Conservation (phyloP, 1,140 invertebrate genomes). For the Tigriopus japonicus region DNA sequence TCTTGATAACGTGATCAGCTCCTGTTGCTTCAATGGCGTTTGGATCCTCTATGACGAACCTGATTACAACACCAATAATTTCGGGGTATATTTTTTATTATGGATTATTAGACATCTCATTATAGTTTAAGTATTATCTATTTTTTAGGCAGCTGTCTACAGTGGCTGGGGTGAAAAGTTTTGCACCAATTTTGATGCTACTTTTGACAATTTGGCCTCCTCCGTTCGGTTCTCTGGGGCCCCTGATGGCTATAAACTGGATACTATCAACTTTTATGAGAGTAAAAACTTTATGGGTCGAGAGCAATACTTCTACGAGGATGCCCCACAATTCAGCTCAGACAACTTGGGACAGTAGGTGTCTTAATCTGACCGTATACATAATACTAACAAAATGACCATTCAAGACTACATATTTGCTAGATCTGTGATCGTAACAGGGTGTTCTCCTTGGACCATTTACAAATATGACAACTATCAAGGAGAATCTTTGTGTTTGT, state of each 20-base stretch:
- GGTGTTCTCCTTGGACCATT: not conserved
- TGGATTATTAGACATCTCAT: too few species aligned
- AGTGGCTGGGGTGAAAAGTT: not conserved
- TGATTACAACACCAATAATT: not conserved
- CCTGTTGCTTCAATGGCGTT: not conserved
- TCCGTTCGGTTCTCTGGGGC: not conserved
- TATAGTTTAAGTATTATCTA: not conserved
- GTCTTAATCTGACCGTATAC: too few species aligned
- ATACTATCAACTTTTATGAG: not conserved
- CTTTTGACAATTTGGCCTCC: not conserved
- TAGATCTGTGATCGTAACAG: not conserved
- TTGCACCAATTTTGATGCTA: not conserved
- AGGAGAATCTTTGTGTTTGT: not conserved
- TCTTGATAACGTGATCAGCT: not conserved
- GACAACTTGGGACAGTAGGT: not conserved
- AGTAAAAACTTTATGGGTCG: not conserved
- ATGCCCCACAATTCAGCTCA: not conserved
- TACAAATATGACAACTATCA: not conserved
- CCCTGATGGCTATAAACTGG: not conserved
- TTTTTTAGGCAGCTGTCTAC: not conserved
- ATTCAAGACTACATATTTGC: too few species aligned
- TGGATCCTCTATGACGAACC: not conserved
- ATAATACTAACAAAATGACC: too few species aligned
- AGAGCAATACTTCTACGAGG: not conserved
- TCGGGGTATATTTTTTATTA: not conserved